A percentile compares a stretch with the other conserved stretches of the same genome.
Conservation (phyloP, 2,888 invertebrate genomes). For the Plebejus argus region DNA sequence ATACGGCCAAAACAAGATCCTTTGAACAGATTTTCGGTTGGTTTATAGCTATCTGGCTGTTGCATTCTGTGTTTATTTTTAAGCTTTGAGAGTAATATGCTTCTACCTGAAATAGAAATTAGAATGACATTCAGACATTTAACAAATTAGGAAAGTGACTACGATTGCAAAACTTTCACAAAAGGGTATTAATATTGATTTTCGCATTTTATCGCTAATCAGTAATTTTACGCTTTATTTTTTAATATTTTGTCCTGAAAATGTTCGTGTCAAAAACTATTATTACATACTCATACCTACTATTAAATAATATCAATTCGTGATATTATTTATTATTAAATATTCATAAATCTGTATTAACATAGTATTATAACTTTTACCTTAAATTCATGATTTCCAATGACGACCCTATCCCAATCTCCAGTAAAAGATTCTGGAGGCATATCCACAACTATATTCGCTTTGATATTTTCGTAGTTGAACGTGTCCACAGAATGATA, state of each 20-base stretch:
- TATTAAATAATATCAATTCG: too few relatives aligned
- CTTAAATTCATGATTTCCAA: conserved; percentile 28
- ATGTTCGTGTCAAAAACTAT: too few relatives aligned
- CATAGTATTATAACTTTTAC: neutral
- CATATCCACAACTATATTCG: conserved; percentile 21
- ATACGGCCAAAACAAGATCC: conserved; percentile 16
- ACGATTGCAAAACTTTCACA: too few relatives aligned
- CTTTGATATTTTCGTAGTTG: neutral
- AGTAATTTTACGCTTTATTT: too few relatives aligned
- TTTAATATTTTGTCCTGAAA: too few relatives aligned
- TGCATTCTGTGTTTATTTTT: neutral
- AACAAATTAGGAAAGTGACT: neutral
- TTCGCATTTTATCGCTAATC: neutral
- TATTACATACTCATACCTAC: too few relatives aligned
- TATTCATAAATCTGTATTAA: too few relatives aligned
- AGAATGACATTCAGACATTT: neutral
- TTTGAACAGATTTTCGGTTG: neutral
- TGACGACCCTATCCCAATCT: conserved; percentile 5
- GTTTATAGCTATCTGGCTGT: conserved; percentile 14
- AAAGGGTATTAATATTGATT: neutral
- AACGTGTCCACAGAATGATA: neutral
- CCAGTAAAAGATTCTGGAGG: neutral
- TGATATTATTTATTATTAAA: too few relatives aligned
- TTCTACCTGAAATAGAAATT: conserved; percentile 26
- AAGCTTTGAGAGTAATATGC: neutral